Base-by-base conservation (phyloP, 2,888 invertebrate species). In the Lycia hirtaria region DNA sequence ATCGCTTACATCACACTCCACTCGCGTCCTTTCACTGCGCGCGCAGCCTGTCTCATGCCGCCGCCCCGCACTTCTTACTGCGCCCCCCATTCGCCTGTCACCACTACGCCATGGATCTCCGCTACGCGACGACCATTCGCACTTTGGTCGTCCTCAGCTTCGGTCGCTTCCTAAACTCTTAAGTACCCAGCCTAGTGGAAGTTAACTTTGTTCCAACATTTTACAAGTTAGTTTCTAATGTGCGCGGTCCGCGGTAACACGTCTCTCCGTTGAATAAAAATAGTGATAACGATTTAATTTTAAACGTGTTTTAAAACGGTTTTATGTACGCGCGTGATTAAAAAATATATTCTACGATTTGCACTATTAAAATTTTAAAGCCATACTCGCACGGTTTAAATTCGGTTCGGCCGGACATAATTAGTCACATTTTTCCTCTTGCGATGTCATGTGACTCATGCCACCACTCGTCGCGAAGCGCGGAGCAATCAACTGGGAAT, bases 21-120 rank as follows among this genome's bases (percentile, higher is more conserved):
- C 83, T 86, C 78, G 85, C 86, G 87, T 86, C 88, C 90, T 88
- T 89, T 89, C 88, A 87, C 87, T 89, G 90, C 88, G 91, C 87
- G 89, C 91, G 89, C 91, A 85, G 77, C 72, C 78, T 74, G 79
- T 80, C 73, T 75, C 69, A 65, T 64, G 71, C 78, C 78, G 26
- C 75, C 60, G 64, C 72, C 74, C 71, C 67, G 64, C 64, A 52
- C 63, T 65, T 65, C 69, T 60, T 70, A 67, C 78, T 80, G 64
- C 72, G 79, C 81, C 84, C 83, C 83, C 73, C 80, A 45, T 72
- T 75, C 69, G 66, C 72, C 77, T 68, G 68, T 73, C 76, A 78
- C 73, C 81, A 78, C 83, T 77, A 77, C 75, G 76, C 78, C 80
- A 79, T 75, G 81, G 82, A 73, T 81, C 78, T 77, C 76, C 75